A percentile compares a stretch with the other conserved stretches of the same genome.
phyloP scores from a whole-genome alignment of 2,797 vertebrate species.

The Babyrousa celebensis region DNA sequence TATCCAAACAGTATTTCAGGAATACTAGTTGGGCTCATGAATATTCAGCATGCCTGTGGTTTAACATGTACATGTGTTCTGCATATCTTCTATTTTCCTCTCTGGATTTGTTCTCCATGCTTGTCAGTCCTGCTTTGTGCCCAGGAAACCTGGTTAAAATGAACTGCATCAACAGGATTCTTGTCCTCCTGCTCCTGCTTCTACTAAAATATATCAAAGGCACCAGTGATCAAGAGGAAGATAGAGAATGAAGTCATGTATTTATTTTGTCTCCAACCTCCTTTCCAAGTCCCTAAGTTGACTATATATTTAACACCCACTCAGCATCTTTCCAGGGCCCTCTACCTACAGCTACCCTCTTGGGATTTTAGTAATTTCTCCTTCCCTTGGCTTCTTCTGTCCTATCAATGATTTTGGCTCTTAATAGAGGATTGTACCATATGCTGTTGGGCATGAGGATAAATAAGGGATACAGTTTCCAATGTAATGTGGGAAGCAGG shows the following conservation, averaged over 20 bases:
- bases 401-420: background rate
- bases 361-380: background rate
- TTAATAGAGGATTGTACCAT: background rate
- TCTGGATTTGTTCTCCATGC: background rate
- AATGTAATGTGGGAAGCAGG: background rate
- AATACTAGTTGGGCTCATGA: background rate
- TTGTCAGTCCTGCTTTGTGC: background rate
- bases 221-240: background rate
- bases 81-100: background rate
- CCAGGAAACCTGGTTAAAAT: background rate
- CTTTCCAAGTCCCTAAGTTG: background rate
- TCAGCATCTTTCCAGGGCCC: fast-evolving
- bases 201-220: background rate
- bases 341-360: background rate
- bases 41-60: background rate
- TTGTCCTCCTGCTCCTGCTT: background rate
- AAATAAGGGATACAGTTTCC: background rate
- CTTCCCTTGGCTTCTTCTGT: background rate
- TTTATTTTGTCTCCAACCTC: background rate
- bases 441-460: background rate
- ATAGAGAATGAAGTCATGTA: background rate
- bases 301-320: background rate
- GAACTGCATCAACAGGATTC: background rate
- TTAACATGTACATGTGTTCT: background rate
- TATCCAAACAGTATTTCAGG: background rate